Base-by-base conservation (phyloP, 1,140 invertebrate species). In the Dinothrombium tinctorium region DNA sequence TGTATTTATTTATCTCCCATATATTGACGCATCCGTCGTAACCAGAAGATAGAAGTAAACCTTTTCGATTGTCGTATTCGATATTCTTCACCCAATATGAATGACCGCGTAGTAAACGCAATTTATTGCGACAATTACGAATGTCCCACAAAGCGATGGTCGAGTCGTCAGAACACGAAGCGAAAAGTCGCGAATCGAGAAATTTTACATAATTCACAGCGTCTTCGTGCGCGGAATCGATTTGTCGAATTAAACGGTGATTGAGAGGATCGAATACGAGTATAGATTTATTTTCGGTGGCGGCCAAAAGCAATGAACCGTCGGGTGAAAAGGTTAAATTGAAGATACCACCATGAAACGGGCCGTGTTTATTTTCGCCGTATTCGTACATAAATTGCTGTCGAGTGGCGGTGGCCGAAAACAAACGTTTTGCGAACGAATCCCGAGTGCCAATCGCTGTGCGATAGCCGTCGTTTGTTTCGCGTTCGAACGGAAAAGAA, bases 21-120 rank as follows among this genome's bases (percentile, higher is more conserved):
- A 80, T 78, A 52, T 79, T 84, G 56, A 92, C 82, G 48, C 74
- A 79, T 12, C 84, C 83, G 60, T 90, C 84, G 58, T 90, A 79
- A 5, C 81, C 82, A 25, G 82, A 87, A 3, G 81, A 86, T 2
- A 90, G 69, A 19, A 92, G 63, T 4, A 84, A 61, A 41, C 80
- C 74, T 52, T 82, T 75, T 48, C 71, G 72, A n/a, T 72, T 67
- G 33, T 78, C 82, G 56, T 82, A 90, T 55, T 92, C 84, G 45
- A 92, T 86, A 57, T 87, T 90, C 60, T 92, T 90, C 6, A 90
- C 86, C 84, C 84, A 90, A 60, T 86, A 86, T 0, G 77, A 75
- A 58, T 92, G 84, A 8, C 84, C 84, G 41, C 72, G 65, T 0
- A 90, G 62, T 2, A 72, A 73, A 40, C 73, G 66, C 33, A 83